phyloP scores from a whole-genome alignment of 2,797 vertebrate genomes.

The Tragopan temminckii region DNA sequence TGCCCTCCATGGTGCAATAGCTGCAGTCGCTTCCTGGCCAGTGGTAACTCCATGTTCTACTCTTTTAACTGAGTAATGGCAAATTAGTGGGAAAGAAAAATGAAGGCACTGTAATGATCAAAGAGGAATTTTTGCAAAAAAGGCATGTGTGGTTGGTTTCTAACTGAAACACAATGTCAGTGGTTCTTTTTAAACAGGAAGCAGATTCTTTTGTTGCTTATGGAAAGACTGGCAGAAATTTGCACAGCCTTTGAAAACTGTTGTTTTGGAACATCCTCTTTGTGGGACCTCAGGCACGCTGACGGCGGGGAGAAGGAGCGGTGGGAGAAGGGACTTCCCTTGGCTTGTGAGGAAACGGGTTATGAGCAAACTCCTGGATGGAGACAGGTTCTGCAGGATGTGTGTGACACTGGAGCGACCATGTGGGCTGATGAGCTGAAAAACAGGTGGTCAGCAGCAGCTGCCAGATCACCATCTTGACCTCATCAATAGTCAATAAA shows the following conservation, averaged over 20 bases:
- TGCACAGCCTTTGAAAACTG: rapidly evolving
- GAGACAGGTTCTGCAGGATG: background rate
- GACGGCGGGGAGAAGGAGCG: background rate
- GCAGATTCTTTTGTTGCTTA: background rate
- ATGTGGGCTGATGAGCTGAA: background rate
- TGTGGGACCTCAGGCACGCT: background rate
- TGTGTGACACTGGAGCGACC: rapidly evolving
- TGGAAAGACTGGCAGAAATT: background rate
- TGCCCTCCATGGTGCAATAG: background rate
- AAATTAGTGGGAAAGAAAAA: slow-evolving; percentile 13
- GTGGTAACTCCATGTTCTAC: background rate
- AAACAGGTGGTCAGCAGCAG: slow-evolving; percentile 17
- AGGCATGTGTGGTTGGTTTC: slow-evolving; percentile 24
- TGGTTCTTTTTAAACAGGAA: slow-evolving; percentile 28
- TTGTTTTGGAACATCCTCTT: background rate
- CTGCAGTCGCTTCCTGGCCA: background rate
- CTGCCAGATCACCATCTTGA: slow-evolving; percentile 16
- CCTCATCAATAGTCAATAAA: slow-evolving; percentile 42
- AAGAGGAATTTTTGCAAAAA: slow-evolving; percentile 12
- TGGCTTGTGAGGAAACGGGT: background rate
- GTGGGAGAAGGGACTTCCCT: background rate
- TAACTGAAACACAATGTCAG: slow-evolving; percentile 47
- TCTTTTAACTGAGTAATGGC: background rate
- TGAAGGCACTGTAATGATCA: slow-evolving; percentile 32
- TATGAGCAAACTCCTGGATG: rapidly evolving